Percentiles rank a stretch among this genome's conserved stretches.
phyloP scores from a whole-genome alignment of 2,888 invertebrate species.

The Spatulosminthurus flaviceps region DNA sequence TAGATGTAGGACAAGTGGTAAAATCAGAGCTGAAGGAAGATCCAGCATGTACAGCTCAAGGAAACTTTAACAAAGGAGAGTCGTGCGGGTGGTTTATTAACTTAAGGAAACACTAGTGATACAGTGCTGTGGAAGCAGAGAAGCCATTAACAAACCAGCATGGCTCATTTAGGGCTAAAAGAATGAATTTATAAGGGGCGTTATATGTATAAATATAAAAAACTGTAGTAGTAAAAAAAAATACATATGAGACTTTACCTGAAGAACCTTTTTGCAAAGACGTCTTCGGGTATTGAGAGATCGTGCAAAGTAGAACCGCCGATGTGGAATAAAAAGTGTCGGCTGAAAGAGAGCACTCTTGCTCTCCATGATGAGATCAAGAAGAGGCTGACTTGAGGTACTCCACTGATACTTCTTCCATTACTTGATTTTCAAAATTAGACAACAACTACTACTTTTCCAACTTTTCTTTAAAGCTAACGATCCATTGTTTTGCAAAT shows the following conservation, averaged over 20 bases:
- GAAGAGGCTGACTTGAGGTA: conserved; percentile 3
- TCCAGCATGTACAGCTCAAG: no score
- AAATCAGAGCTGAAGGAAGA: no score
- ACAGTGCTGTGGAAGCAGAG: background rate
- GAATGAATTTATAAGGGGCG: background rate
- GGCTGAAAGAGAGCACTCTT: conserved; percentile 58
- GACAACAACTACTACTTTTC: conserved; percentile 26
- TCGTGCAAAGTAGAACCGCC: conserved; percentile 61
- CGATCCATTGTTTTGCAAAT: conserved; percentile 32
- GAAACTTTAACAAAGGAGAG: background rate
- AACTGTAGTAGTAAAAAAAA: conserved; percentile 7
- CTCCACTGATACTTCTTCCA: conserved; percentile 35
- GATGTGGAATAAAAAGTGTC: conserved; percentile 62
- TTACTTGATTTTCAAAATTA: conserved; percentile 31
- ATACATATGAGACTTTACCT: conserved; percentile 60
- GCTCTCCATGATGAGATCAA: conserved; percentile 47
- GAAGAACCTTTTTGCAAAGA: conserved; percentile 64
- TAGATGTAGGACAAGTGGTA: no score
- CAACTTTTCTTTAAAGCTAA: conserved; percentile 8
- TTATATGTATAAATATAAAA: no score
- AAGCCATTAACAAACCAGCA: background rate
- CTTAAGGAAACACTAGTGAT: background rate
- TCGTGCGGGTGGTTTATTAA: background rate
- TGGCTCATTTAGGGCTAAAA: conserved; percentile 4
- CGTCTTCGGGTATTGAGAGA: conserved; percentile 62